phyloP scores from a whole-genome alignment of 2,797 vertebrate species.

The Neosalanx taihuensis region DNA sequence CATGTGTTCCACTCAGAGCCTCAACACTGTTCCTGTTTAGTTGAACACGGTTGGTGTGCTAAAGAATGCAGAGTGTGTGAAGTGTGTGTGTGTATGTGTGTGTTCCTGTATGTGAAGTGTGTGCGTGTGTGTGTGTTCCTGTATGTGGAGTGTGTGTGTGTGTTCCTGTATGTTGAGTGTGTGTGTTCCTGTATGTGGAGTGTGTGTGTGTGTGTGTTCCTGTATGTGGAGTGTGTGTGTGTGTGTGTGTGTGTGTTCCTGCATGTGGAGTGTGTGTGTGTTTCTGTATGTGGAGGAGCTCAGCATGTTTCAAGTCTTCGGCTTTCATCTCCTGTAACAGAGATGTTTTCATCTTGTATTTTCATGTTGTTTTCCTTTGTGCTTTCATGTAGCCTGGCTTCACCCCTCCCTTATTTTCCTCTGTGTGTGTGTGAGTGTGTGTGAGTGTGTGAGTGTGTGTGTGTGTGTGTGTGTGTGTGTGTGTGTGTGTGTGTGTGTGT shows the following conservation, averaged over 20 bases:
- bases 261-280: not conserved
- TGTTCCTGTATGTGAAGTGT: too few relatives aligned
- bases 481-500: not conserved
- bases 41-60: not conserved
- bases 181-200: too few relatives aligned
- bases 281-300: slow-evolving; percentile 1
- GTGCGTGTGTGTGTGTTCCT: too few relatives aligned
- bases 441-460: not conserved
- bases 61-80: too few relatives aligned
- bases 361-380: not conserved
- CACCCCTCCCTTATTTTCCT: not conserved
- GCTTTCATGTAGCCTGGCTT: not conserved
- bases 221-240: too few relatives aligned
- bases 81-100: too few relatives aligned
- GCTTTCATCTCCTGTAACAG: slow-evolving; percentile 36
- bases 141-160: too few relatives aligned
- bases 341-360: slow-evolving; percentile 23
- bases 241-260: too few relatives aligned
- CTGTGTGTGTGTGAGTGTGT: not conserved
- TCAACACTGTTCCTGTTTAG: not conserved
- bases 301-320: slow-evolving; percentile 25
- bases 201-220: too few relatives aligned
- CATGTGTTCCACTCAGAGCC: not conserved
- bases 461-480: not conserved
- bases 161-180: too few relatives aligned